Base-by-base conservation (phyloP, 2,888 invertebrate genomes). In the Eupithecia tripunctaria region DNA sequence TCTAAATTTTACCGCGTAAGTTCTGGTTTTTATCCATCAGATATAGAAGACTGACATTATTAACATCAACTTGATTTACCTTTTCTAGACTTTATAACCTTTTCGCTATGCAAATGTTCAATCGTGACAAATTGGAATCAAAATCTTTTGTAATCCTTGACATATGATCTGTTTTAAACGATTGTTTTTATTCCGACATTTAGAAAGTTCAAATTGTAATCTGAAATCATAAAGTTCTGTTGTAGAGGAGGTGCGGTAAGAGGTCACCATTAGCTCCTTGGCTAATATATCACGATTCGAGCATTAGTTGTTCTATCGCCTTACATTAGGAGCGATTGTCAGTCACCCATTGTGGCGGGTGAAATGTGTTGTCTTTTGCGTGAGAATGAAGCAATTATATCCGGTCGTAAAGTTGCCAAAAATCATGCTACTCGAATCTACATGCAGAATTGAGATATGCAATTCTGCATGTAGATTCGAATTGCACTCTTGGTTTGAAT, bases 71-170 rank as follows among this genome's bases (percentile, higher is more conserved):
- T 86, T 85, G 86, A 85, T 79, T 86, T 85, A 84, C 85, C 80
- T 81, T 85, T 77, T 82, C 76, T 82, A 73, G 75, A 84, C 80
- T 81, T 85, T 76, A n/a, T 87, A 86, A 89, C 89, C 88, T 90
- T 85, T 86, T 78, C 74, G 79, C 82, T 82, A 84, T 84, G 83
- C 84, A 81, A 85, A 84, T 86, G 88, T 88, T 85, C 86, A 86
- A 87, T 92, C 93, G 91, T 91, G 91, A 92, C 91, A 90, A 87
- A 90, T 89, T 83, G 82, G 86, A 88, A 89, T 90, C 85, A 88
- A 89, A 88, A 87, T 85, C 85, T 83, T 84, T 86, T 85, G 80
- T 81, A 83, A 90, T 90, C 91, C 92, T 92, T 92, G 92, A 90
- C 91, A 89, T 91, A 86, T 85, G 87, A 84, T 88, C 86, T 81